These are phyloP conservation scores for Ptiloglossa arizonensis DNA, from an alignment of 1,140 invertebrate species.

Conservation along the genomic window DNA sequence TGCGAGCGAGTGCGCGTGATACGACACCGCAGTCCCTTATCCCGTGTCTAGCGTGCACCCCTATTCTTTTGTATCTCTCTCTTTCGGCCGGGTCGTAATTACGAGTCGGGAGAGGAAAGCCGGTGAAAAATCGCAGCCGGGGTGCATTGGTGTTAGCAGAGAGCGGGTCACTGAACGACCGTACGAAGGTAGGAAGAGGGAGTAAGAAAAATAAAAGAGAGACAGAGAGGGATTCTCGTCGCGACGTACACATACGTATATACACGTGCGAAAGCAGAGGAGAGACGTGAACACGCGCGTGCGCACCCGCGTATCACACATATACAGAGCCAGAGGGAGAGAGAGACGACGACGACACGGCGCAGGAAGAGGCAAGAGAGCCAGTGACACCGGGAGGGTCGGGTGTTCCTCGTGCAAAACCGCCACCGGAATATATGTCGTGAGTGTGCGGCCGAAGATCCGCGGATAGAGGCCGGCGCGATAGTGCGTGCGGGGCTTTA, in stretches of 20 bases:
- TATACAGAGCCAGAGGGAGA: conserved; percentile 4
- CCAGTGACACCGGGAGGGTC: conserved; percentile 61
- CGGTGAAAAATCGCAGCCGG: conserved; percentile 29
- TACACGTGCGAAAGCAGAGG: conserved; percentile 59
- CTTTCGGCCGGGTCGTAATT: neutral
- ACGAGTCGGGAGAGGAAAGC: neutral
- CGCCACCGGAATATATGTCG: conserved; percentile 65
- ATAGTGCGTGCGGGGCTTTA: conserved; percentile 51
- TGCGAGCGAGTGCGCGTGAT: conserved; percentile 22
- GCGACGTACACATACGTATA: conserved; percentile 42
- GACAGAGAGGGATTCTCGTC: conserved; percentile 40
- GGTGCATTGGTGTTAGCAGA: conserved; percentile 38
- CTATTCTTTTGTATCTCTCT: neutral
- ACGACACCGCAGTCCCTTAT: conserved; percentile 13
- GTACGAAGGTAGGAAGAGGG: conserved; percentile 48
- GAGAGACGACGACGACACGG: conserved; percentile 38
- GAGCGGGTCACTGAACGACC: conserved; percentile 66
- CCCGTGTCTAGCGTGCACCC: neutral
- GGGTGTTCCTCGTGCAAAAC: conserved; percentile 61
- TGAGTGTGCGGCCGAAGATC: conserved; percentile 47
- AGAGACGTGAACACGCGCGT: conserved; percentile 63
- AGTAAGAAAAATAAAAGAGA: conserved; percentile 36
- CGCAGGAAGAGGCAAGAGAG: conserved; percentile 50
- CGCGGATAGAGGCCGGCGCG: conserved; percentile 55
- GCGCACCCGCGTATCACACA: conserved; percentile 35